phyloP scores from a whole-genome alignment of 2,113 vertebrate species.

The Hippocampus zosterae region DNA sequence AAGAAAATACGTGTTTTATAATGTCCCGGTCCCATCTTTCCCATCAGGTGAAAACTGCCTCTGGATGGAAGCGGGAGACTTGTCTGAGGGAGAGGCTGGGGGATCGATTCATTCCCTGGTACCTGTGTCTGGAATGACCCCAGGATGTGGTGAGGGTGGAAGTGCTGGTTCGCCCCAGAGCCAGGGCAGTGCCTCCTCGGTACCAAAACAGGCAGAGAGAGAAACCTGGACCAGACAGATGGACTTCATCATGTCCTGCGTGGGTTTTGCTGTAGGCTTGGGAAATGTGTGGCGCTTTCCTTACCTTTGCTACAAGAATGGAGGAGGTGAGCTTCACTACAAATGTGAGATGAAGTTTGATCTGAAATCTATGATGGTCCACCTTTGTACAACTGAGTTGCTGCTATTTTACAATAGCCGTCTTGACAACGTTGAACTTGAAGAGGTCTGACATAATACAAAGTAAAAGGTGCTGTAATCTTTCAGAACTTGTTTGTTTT shows the following conservation, averaged over 20 bases:
- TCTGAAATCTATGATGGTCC: too few relatives aligned
- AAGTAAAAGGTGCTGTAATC: too few relatives aligned
- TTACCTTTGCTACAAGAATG: conserved; percentile 89
- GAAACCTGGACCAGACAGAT: conserved; percentile 93
- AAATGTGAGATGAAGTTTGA: too few relatives aligned
- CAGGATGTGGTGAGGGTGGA: conserved; percentile 39
- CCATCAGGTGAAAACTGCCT: conserved; percentile 61
- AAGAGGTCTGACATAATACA: too few relatives aligned
- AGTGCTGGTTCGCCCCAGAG: conserved; percentile 36
- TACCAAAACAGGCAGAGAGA: conserved; percentile 64
- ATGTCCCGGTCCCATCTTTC: background rate
- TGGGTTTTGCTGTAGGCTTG: conserved; percentile 86
- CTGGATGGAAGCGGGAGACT: conserved; percentile 55
- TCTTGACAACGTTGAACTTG: too few relatives aligned
- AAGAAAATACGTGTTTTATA: background rate
- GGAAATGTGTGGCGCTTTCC: conserved; percentile 89
- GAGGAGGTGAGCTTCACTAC: conserved; percentile 76
- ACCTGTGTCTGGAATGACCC: conserved; percentile 59
- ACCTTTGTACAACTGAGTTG: too few relatives aligned
- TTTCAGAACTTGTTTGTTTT: too few relatives aligned
- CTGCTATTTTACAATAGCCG: too few relatives aligned
- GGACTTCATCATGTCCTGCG: conserved; percentile 94
- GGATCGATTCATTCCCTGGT: conserved; percentile 69
- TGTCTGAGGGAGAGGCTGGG: conserved; percentile 58
- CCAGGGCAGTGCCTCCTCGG: conserved; percentile 36